A percentile compares a stretch with the other conserved stretches of the same genome.
Evolutionary conservation across 1,140 invertebrate genomes (phyloP).

Genomic region (Apocrypta bakeri): DNA sequence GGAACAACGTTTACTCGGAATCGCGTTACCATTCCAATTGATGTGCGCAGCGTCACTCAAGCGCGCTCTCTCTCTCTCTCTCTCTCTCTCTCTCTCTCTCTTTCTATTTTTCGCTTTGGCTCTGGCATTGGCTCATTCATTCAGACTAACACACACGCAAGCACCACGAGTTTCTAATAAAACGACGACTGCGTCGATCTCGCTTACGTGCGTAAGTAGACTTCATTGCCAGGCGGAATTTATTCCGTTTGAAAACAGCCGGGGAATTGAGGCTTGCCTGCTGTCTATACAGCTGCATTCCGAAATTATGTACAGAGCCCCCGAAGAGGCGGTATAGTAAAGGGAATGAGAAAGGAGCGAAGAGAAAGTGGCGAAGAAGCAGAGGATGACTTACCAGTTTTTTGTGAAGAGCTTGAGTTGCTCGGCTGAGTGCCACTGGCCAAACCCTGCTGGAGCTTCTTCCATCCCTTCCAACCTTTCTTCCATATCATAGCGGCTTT

Average conservation of each 20-base stretch:
- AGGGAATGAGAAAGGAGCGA: neutral
- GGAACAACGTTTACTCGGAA: neutral
- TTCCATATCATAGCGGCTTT: conserved; percentile 72
- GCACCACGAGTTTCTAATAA: neutral
- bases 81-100: too few relatives aligned
- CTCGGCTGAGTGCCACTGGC: conserved; percentile 59
- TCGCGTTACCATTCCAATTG: neutral
- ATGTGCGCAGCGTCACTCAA: neutral
- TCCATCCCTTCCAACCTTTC: conserved; percentile 84
- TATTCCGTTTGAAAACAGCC: neutral
- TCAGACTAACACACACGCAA: neutral
- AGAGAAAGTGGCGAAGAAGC: conserved; percentile 19
- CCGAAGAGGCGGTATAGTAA: neutral
- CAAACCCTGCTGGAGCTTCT: conserved; percentile 83
- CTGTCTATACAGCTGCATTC: conserved; percentile 10
- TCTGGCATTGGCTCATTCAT: too few relatives aligned
- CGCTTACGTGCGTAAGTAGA: neutral
- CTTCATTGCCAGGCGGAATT: neutral
- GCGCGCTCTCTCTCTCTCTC: too few relatives aligned
- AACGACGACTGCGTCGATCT: neutral
- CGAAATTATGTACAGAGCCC: conserved; percentile 7
- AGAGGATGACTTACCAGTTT: conserved; percentile 63
- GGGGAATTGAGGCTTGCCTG: neutral
- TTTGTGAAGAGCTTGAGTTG: conserved; percentile 69
- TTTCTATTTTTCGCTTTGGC: too few relatives aligned